Evolutionary conservation across 2,113 vertebrate species (phyloP), one percentile per base, ranked within the genome.

Genomic region (Perca fluviatilis): DNA sequence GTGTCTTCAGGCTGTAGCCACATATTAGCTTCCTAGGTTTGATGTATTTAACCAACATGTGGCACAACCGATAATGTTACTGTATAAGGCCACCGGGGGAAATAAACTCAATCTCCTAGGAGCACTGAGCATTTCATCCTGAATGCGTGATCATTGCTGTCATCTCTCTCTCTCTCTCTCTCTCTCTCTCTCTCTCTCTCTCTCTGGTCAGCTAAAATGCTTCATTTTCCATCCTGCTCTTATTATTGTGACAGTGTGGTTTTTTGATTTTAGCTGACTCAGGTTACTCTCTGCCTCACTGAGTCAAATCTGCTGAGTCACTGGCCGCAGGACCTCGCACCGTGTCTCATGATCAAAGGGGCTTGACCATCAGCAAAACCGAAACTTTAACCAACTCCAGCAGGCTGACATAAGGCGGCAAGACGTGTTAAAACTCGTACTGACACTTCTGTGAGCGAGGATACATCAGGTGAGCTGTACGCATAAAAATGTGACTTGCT

Each of bases 211-310:
- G 82, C 84, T 82, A 18, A 80, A 90, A 65, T 16, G 18, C 75
- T 77, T 64, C 36, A 79, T 84, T 91, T 86, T 74, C 61, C 77
- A 74, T 68, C 69, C 58, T 5, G 57, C 78, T 83, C 74, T 43
- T 49, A 65, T 83, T 80, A 74, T 82, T 88, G 86, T 86, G 89
- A 93, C 91, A 86, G 84, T 19, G 74, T 27, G 75, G 60, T 15
- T 67, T 77, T 77, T 74, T 49, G 58, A 82, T 90, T 91, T 80
- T 15, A 46, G 91, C 90, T 93, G 92, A 91, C n/a, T 91, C 89
- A 82, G 83, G 68, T 74, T 69, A 57, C 54, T 58, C 36, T 75
- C 81, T 65, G 77, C 85, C 82, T 91, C 85, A 78, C 21, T 77
- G 82, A 81, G 84, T 88, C 89, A 70, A 74, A 79, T 86, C 56